Evolutionary conservation across 2,797 vertebrate species (phyloP), one percentile per base, ranked within the genome.

Genomic region (Xyrichtys novacula): DNA sequence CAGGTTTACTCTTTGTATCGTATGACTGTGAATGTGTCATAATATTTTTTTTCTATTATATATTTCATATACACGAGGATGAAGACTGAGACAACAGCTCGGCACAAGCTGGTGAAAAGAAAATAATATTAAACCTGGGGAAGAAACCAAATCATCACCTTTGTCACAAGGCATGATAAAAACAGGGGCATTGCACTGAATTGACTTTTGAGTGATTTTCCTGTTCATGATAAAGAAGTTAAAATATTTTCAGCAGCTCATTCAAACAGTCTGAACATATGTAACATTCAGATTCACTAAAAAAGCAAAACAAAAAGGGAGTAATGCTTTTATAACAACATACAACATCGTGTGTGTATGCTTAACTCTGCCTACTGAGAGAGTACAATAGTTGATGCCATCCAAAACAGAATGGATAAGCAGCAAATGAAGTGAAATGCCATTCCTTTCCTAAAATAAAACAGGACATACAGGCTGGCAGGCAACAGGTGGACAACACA

Each of bases 371-470:
- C 15, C 38, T 38, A 61, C 7, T 58, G 39, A 28, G 40, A 16
- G 50, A 62, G 6, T 10, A 89, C 81, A 90, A 88, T 85, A 48
- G 72, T 74, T 44, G 7, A 61, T 71, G 64, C 76, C 85, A 77
- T 82, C 52, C 49, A 25, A 67, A 80, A 80, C 71, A 68, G 70
- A 85, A 83, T 80, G 75, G 86, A 89, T 80, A 63, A 76, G 74
- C 40, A 71, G 81, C 71, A 87, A 89, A 90, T 80, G 78, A 83
- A 78, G 8, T 64, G 88, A 92, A 90, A 92, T 93, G 90, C 86
- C 93, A 94, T 92, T 93, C 93, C 88, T 83, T 88, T 93, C 93
- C 90, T 63, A 93, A 95, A 95, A 95, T 95, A 95, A 94, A 92
- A 76, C 85, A 56, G 85, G 83, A 85, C 78, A 82, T 85, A 79